These are phyloP conservation scores for Sylvietta virens DNA, from an alignment of 2,113 vertebrate species.

Conservation along the genomic window DNA sequence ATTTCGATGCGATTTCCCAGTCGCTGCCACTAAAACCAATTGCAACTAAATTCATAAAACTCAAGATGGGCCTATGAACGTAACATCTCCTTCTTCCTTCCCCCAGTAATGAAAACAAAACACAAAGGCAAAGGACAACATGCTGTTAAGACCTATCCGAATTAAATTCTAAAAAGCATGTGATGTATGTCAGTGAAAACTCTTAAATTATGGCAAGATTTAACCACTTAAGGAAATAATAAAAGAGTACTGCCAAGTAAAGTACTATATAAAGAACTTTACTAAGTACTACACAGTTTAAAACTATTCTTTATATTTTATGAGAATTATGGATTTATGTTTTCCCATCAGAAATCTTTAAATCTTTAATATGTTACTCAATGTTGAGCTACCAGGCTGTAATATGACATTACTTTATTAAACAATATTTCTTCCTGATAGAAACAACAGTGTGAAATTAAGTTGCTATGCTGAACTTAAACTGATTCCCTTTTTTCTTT, in stretches of 20 bases:
- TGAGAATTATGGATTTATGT: not conserved
- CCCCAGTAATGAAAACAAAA: not conserved
- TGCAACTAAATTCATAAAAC: not conserved
- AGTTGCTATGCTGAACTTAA: not conserved
- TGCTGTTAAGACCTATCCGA: not conserved
- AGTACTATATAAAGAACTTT: not conserved
- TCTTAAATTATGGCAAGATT: not conserved
- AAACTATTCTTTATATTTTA: not conserved
- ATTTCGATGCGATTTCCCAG: not conserved
- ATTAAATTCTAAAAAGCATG: not conserved
- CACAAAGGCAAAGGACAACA: not conserved
- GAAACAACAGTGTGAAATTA: not conserved
- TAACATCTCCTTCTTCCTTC: not conserved
- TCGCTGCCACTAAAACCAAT: rapidly evolving
- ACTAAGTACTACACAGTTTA: not conserved
- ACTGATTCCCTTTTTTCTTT: not conserved
- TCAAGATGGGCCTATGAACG: not conserved
- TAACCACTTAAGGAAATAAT: not conserved
- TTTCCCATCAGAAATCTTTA: not conserved
- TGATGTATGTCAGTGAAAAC: not conserved
- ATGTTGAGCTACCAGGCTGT: not conserved
- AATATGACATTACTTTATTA: not conserved
- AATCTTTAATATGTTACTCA: not conserved
- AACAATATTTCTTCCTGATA: not conserved
- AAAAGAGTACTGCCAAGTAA: not conserved